Conservation (phyloP, 2,888 invertebrate species). For the Silvanus unidentatus region DNA sequence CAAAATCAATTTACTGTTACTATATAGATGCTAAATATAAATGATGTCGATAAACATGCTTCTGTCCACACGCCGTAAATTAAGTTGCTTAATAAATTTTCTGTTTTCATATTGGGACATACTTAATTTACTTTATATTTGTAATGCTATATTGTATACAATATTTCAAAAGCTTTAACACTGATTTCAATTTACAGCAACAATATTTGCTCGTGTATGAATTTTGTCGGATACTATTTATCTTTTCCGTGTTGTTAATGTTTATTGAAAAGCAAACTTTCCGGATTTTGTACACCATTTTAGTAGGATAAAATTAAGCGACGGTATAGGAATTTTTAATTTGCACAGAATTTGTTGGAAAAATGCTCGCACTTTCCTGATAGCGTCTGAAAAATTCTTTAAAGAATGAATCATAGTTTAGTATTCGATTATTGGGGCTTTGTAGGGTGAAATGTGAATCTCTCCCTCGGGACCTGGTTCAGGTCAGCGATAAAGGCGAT, state of each 20-base stretch:
- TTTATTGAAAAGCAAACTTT: too few species aligned
- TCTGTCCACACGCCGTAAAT: conserved; percentile 31
- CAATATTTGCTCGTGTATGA: background rate
- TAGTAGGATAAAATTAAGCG: too few species aligned
- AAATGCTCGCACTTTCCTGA: too few species aligned
- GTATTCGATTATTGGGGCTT: conserved; percentile 20
- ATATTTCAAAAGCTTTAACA: too few species aligned
- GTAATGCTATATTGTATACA: conserved; percentile 13
- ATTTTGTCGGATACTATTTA: background rate
- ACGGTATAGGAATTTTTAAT: too few species aligned
- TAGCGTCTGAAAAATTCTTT: too few species aligned
- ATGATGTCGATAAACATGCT: conserved; percentile 31
- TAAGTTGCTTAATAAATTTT: conserved; percentile 26
- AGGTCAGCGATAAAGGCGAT: conserved; percentile 23
- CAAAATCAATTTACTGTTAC: conserved; percentile 29
- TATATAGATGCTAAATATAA: conserved; percentile 28
- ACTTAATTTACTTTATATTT: conserved; percentile 22
- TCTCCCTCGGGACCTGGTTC: conserved; percentile 21
- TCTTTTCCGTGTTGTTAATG: too few species aligned
- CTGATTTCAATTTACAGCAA: conserved; percentile 14
- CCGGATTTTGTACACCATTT: too few species aligned
- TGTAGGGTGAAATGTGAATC: conserved; percentile 23
- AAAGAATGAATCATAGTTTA: background rate
- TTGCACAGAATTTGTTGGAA: too few species aligned
- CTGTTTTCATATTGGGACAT: conserved; percentile 20